Conservation (phyloP, 2,888 invertebrate genomes). For the Parnassius smintheus region DNA sequence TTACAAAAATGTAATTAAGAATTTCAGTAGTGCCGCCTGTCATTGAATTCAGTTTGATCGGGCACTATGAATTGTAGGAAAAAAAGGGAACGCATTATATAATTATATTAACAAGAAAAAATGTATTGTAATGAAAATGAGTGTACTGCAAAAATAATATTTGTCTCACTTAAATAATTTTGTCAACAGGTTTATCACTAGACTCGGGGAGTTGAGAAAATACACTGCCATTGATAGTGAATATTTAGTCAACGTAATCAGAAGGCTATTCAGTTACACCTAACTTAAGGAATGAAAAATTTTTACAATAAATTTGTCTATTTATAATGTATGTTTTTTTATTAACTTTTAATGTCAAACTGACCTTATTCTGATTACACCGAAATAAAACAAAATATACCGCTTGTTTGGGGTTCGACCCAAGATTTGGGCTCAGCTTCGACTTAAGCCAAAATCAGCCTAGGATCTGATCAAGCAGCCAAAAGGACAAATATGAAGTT, state of each 20-base stretch:
- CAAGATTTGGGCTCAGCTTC: too few species aligned
- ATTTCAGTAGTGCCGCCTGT: neutral
- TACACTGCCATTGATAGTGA: slow-evolving; percentile 65
- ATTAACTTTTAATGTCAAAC: neutral
- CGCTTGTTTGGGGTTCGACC: too few species aligned
- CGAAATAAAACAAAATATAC: too few species aligned
- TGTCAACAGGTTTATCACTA: slow-evolving; percentile 73
- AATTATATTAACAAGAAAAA: too few species aligned
- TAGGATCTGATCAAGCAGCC: too few species aligned
- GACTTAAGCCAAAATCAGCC: too few species aligned
- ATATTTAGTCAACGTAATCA: slow-evolving; percentile 63
- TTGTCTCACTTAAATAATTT: slow-evolving; percentile 25
- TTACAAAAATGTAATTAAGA: neutral
- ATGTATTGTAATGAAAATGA: too few species aligned
- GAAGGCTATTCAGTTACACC: slow-evolving; percentile 65
- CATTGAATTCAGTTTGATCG: neutral
- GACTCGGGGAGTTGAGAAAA: slow-evolving; percentile 76
- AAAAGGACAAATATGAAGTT: too few species aligned
- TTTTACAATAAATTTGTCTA: slow-evolving; percentile 79
- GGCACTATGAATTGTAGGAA: neutral
- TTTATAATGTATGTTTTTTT: slow-evolving; percentile 62
- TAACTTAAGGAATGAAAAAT: slow-evolving; percentile 73
- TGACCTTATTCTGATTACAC: too few species aligned
- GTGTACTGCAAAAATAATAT: neutral
- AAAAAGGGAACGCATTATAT: neutral